Conservation (phyloP, 2,797 vertebrate genomes). For the Notamacropus eugenii region DNA sequence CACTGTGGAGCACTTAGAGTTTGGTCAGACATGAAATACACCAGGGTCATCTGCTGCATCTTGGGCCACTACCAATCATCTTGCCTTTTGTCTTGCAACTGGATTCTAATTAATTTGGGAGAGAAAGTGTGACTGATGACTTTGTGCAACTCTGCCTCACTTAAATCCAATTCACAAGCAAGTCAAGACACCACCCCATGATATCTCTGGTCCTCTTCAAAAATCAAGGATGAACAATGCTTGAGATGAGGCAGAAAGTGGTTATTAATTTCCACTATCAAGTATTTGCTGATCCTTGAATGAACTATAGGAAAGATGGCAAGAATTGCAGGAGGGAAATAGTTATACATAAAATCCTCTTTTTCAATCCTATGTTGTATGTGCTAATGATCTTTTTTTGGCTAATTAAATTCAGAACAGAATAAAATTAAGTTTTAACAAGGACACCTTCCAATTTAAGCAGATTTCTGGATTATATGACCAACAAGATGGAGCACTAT, state of each 20-base stretch:
- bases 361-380: not conserved
- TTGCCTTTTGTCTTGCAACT: too few relatives aligned
- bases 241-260: not conserved
- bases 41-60: too few relatives aligned
- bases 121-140: not conserved
- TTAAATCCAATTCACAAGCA: too few relatives aligned
- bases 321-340: not conserved
- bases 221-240: too few relatives aligned
- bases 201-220: too few relatives aligned
- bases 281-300: not conserved
- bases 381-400: not conserved
- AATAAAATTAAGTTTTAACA: not conserved
- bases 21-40: too few relatives aligned
- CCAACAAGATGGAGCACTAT: not conserved
- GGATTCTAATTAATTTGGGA: not conserved
- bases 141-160: not conserved
- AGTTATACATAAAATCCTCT: not conserved
- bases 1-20: too few relatives aligned
- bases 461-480: not conserved
- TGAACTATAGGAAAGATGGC: not conserved
- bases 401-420: not conserved
- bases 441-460: not conserved
- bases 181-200: too few relatives aligned
- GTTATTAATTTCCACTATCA: not conserved
- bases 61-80: too few relatives aligned